A percentile compares a stretch with the other conserved stretches of the same genome.
Conservation (phyloP, 2,888 invertebrate genomes). For the Asteroscopus sphinx region DNA sequence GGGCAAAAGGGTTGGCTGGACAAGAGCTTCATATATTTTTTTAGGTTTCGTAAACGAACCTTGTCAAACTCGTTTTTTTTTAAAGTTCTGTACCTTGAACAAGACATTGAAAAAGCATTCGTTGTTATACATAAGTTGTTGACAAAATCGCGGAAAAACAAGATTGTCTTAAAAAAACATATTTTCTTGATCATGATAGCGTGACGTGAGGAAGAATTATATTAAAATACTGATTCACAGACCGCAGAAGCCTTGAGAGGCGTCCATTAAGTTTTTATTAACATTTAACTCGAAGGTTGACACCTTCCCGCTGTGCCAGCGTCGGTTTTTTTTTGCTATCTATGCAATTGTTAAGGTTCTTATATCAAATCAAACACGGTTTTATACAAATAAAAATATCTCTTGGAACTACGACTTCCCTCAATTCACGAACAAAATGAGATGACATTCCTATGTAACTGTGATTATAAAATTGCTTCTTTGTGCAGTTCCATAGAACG, state of each 20-base stretch:
- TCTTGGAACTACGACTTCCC: too few species aligned
- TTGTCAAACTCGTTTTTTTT: neutral
- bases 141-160: conserved; percentile 2
- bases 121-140: neutral
- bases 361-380: conserved; percentile 23
- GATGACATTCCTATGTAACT: conserved; percentile 9
- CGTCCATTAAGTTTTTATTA: conserved; percentile 49
- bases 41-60: neutral
- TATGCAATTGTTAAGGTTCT: conserved; percentile 33
- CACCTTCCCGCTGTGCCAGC: conserved; percentile 14
- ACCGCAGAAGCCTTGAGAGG: conserved; percentile 45
- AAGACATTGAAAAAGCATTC: neutral
- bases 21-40: neutral
- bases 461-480: too few species aligned
- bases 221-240: conserved; percentile 41
- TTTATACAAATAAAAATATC: conserved; percentile 20
- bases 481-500: too few species aligned
- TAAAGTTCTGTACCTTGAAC: neutral
- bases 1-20: too few species aligned
- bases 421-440: conserved; percentile 26
- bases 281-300: conserved; percentile 45
- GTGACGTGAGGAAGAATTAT: conserved; percentile 22
- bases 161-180: neutral
- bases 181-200: conserved; percentile 22
- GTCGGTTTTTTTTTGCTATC: conserved; percentile 23